Evolutionary conservation across 2,113 vertebrate genomes (phyloP).

Genomic region (Nesogale talazaci): DNA sequence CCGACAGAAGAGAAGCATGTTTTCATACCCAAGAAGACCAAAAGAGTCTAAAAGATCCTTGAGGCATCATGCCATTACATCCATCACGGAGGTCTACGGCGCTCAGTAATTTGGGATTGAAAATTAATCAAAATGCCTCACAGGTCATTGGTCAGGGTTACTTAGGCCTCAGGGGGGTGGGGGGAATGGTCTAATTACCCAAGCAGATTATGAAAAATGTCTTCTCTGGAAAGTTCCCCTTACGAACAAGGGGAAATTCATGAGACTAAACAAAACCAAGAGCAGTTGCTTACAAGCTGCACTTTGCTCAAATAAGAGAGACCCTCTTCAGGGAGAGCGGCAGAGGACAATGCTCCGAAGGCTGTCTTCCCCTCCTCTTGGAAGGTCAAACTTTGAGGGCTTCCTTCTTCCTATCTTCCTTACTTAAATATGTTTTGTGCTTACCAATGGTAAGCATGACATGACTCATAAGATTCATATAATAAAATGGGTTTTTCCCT

Average conservation of each 20-base stretch:
- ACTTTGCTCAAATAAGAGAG: neutral
- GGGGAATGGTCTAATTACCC: slow-evolving; percentile 65
- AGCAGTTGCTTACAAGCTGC: neutral
- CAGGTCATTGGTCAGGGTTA: slow-evolving; percentile 77
- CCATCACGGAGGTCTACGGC: slow-evolving; percentile 65
- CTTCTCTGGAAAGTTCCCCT: slow-evolving; percentile 73
- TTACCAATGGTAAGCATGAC: slow-evolving; percentile 40
- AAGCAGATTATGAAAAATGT: slow-evolving; percentile 73
- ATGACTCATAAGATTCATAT: neutral
- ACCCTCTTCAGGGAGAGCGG: neutral
- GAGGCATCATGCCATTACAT: slow-evolving; percentile 59
- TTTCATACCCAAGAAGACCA: slow-evolving; percentile 29
- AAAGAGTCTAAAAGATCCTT: slow-evolving; percentile 63
- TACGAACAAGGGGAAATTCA: slow-evolving; percentile 53
- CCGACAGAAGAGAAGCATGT: neutral
- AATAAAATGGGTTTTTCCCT: neutral
- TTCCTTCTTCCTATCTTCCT: neutral
- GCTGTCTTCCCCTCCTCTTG: neutral
- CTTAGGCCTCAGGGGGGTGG: slow-evolving; percentile 67
- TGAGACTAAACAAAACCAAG: slow-evolving; percentile 81
- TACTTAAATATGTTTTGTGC: neutral
- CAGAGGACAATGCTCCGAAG: neutral
- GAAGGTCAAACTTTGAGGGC: neutral
- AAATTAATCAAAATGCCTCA: slow-evolving; percentile 74
- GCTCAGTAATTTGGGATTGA: slow-evolving; percentile 49